Base-by-base conservation (phyloP, 2,113 vertebrate species). In the Asarcornis scutulata region DNA sequence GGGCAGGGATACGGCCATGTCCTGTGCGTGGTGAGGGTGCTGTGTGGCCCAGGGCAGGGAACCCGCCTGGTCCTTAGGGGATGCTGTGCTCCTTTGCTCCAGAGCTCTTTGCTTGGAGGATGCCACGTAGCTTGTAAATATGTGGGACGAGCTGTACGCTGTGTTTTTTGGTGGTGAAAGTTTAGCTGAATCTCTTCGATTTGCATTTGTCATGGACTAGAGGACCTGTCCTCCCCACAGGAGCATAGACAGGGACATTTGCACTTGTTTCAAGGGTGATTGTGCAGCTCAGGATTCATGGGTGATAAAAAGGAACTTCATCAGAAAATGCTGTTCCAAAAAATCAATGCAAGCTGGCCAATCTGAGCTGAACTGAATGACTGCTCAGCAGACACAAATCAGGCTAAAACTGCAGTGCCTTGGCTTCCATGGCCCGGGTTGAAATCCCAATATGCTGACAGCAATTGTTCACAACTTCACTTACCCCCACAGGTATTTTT, bases 41-140 rank as follows among this genome's bases (percentile, higher is more conserved):
- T 20, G 8, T 23, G 6, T 15, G 31, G 29, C 29, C 68, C 15
- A 5, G 15, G 60, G 60, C 7, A 48, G 20, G 52, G 44, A 18
- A 44, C 50, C 42, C 34, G 31, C 34, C 40, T 62, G 40, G 14
- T 6, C 32, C 46, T 36, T 6, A n/a, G 26, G n/a, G 36, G 38
- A 7, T 38, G 46, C 26, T 56, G 15, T 40, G 1, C 23, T 40
- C 55, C 11, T 55, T 55, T 59, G 29, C 11, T 83, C 62, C 27
- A 14, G 42, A 48, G 18, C 11, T 38, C 36, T 34, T 58, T 69
- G 11, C 34, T 38, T 40, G 48, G 66, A 92, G 42, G 66, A 40
- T 77, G 38, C 34, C 40, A 7, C 0, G 0, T 3, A 31, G 6
- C 29, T 3, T 63, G 25, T 9, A 32, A 34, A 44, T 8, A 42